Evolutionary conservation across 2,888 invertebrate genomes (phyloP).

Genomic region (Lamproptera curius): DNA sequence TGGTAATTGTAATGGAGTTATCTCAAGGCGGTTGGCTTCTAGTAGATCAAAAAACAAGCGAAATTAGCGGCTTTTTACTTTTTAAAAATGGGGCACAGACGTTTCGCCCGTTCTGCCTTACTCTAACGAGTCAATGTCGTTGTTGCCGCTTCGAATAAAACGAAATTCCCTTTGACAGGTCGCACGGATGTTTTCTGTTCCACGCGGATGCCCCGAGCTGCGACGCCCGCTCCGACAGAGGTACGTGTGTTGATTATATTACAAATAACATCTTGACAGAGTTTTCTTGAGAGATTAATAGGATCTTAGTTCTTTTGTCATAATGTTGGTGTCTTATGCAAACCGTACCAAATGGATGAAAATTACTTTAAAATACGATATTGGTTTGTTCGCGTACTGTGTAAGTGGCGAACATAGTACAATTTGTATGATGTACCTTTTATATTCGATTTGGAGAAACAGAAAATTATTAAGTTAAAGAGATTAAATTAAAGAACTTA

Average conservation of each 20-base stretch:
- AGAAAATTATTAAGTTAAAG: no score
- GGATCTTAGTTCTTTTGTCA: background rate
- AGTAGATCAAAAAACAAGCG: slow-evolving; percentile 51
- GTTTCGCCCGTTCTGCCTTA: slow-evolving; percentile 39
- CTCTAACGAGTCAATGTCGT: background rate
- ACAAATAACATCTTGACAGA: no score
- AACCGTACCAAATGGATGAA: no score
- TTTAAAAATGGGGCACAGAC: slow-evolving; percentile 38
- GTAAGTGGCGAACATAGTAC: no score
- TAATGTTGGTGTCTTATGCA: background rate
- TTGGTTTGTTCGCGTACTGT: no score
- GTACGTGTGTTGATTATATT: no score
- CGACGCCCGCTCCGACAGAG: slow-evolving; percentile 8
- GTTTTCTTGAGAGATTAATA: no score
- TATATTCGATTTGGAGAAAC: no score
- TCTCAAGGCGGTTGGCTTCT: slow-evolving; percentile 17
- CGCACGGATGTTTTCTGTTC: slow-evolving; percentile 15
- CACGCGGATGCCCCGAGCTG: slow-evolving; percentile 8
- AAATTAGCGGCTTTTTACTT: no score
- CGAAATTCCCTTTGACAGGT: slow-evolving; percentile 21
- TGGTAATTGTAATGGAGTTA: slow-evolving; percentile 47
- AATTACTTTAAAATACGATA: no score
- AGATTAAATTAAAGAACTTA: no score
- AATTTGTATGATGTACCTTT: no score
- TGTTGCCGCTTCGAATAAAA: slow-evolving; percentile 12